Conservation (phyloP, 1,140 invertebrate genomes). For the Hycleus phaleratus region DNA sequence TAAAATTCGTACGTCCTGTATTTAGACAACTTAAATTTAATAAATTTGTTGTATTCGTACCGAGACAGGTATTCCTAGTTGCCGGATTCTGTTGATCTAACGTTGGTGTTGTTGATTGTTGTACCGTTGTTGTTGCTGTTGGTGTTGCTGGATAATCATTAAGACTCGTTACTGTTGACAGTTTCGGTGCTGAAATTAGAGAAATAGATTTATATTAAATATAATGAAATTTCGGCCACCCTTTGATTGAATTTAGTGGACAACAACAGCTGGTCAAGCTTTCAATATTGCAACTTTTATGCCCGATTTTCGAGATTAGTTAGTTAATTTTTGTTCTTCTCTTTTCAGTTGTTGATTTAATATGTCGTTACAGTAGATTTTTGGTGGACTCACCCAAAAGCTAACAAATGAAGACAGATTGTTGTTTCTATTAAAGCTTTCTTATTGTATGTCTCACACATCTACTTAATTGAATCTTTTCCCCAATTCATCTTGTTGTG, state of each 20-base stretch:
- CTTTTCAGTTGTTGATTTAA: no score
- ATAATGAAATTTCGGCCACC: not conserved
- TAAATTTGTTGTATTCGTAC: conserved; percentile 36
- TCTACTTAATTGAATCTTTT: conserved; percentile 19
- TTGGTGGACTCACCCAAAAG: conserved; percentile 1
- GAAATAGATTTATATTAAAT: not conserved
- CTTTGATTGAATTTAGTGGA: conserved; percentile 1
- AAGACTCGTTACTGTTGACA: conserved; percentile 35
- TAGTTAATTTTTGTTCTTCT: no score
- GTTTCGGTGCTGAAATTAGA: conserved; percentile 58
- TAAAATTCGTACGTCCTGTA: conserved; percentile 94
- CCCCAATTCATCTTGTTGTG: conserved; percentile 20
- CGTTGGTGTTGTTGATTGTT: conserved; percentile 12
- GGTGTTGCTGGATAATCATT: no score
- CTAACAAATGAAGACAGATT: conserved; percentile 24
- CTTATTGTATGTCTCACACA: conserved; percentile 12
- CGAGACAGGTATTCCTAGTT: conserved; percentile 30
- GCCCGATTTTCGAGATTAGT: conserved; percentile 6
- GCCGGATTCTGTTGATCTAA: conserved; percentile 32
- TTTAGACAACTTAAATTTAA: conserved; percentile 51
- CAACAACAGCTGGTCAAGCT: conserved; percentile 22
- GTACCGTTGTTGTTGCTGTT: conserved; percentile 20
- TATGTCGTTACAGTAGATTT: no score
- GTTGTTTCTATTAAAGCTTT: conserved; percentile 15
- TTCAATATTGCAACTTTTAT: conserved; percentile 15